phyloP scores from a whole-genome alignment of 1,140 invertebrate species.

The Phocides pigmalion region DNA sequence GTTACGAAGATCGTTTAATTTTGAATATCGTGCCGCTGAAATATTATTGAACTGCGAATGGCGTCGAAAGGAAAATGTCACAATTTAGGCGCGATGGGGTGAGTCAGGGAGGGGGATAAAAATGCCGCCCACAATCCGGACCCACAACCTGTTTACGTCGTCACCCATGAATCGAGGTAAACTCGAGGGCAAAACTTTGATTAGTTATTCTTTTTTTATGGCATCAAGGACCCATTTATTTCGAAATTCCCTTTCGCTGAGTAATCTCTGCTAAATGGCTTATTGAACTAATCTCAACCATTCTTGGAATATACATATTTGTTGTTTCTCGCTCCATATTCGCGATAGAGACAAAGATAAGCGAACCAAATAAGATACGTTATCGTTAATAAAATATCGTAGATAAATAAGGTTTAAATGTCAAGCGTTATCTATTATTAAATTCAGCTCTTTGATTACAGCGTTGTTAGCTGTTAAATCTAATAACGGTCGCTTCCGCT shows the following conservation, averaged over 20 bases:
- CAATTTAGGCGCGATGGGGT: slow-evolving; percentile 56
- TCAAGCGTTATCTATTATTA: slow-evolving; percentile 45
- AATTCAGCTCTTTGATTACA: slow-evolving; percentile 46
- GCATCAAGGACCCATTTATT: slow-evolving; percentile 46
- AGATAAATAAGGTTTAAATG: slow-evolving; percentile 37
- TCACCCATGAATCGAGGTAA: slow-evolving; percentile 60
- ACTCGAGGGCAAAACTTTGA: slow-evolving; percentile 59
- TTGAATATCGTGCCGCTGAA: slow-evolving; percentile 52
- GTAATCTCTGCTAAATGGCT: slow-evolving; percentile 21
- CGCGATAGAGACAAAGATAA: slow-evolving; percentile 29
- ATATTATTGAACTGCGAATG: slow-evolving; percentile 67
- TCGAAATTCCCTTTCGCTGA: slow-evolving; percentile 24
- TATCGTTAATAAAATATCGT: slow-evolving; percentile 41
- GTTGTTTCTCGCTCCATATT: slow-evolving; percentile 33
- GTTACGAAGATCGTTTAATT: slow-evolving; percentile 48
- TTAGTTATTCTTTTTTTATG: slow-evolving; percentile 66
- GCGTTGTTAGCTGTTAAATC: slow-evolving; percentile 41
- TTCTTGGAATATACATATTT: slow-evolving; percentile 31
- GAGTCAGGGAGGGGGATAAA: slow-evolving; percentile 26
- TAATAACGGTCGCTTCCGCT: slow-evolving; percentile 51
- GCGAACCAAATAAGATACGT: slow-evolving; percentile 41
- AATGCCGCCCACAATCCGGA: slow-evolving; percentile 39
- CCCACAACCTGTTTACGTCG: slow-evolving; percentile 62
- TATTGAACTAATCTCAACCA: background rate
- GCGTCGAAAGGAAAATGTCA: slow-evolving; percentile 69